phyloP scores from a whole-genome alignment of 2,797 vertebrate genomes.

The Pipistrellus pygmaeus region DNA sequence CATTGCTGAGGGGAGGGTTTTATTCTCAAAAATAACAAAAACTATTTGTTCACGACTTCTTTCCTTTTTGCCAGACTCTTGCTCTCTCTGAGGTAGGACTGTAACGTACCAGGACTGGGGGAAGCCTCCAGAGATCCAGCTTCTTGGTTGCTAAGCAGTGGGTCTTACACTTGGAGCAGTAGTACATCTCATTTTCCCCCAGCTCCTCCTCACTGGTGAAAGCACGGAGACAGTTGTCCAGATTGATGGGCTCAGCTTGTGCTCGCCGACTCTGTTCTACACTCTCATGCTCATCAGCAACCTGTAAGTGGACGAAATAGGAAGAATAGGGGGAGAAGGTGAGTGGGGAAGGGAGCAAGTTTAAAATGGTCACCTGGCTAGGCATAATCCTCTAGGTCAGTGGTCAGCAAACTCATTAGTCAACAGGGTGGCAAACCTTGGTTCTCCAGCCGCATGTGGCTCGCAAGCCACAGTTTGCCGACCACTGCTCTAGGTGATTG shows the following conservation, averaged over 20 bases:
- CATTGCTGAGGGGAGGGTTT: not conserved
- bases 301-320: slow-evolving; percentile 85
- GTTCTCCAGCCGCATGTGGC: no score
- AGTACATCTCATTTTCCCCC: slow-evolving; percentile 98
- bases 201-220: slow-evolving; percentile 98
- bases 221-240: slow-evolving; percentile 97
- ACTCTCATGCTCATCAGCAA: slow-evolving; percentile 96
- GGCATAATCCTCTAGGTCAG: not conserved
- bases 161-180: slow-evolving; percentile 98
- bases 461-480: no score
- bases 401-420: no score
- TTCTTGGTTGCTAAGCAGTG: slow-evolving; percentile 99
- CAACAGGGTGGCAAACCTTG: no score
- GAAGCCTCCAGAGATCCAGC: slow-evolving; percentile 98
- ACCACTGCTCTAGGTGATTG: not conserved
- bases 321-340: not conserved
- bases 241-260: slow-evolving; percentile 98
- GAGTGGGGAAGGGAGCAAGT: not conserved
- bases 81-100: not conserved
- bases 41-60: not conserved
- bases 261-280: slow-evolving; percentile 96
- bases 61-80: slow-evolving; percentile 1
- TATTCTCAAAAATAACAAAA: slow-evolving; percentile 40
- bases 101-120: slow-evolving; percentile 93
- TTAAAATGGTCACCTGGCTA: not conserved